These are phyloP conservation scores for Triops longicaudatus DNA, from an alignment of 1,140 invertebrate genomes.

Conservation along the genomic window DNA sequence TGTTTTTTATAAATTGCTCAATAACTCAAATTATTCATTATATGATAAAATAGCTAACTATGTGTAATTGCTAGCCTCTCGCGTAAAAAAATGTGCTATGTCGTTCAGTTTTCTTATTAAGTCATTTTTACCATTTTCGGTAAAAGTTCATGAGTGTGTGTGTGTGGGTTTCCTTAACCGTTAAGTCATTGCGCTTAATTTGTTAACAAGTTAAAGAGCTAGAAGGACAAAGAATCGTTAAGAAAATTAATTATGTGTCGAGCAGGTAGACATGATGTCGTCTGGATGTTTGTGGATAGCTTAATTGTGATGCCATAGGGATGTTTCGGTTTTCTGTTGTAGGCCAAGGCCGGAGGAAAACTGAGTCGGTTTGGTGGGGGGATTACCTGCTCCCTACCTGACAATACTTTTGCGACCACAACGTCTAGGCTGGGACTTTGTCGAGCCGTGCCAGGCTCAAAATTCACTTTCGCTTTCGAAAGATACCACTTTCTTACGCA, in stretches of 20 bases:
- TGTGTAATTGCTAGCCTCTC: not conserved
- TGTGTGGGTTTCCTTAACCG: too few relatives aligned
- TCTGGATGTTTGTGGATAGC: not conserved
- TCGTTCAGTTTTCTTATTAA: too few relatives aligned
- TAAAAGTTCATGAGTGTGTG: too few relatives aligned
- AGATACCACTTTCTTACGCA: not conserved
- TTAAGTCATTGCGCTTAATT: not conserved
- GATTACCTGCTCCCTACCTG: conserved; percentile 6
- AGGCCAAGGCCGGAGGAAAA: not conserved
- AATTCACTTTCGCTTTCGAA: conserved; percentile 8
- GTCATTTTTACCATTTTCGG: too few relatives aligned
- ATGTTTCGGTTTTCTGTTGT: not conserved
- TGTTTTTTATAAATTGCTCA: not conserved
- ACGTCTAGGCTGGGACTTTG: not conserved
- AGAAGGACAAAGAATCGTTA: not conserved
- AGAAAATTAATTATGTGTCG: not conserved
- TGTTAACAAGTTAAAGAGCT: not conserved
- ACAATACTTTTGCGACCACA: not conserved
- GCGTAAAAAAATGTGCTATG: too few relatives aligned
- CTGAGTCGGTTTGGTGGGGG: not conserved
- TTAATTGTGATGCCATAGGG: conserved; percentile 7
- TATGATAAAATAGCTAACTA: not conserved
- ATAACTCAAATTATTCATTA: not conserved
- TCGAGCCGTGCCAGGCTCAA: not conserved
- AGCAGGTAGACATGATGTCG: not conserved